Evolutionary conservation across 1,140 invertebrate genomes (phyloP), one percentile per base, ranked within the genome.

Genomic region (Drosophila miranda): DNA sequence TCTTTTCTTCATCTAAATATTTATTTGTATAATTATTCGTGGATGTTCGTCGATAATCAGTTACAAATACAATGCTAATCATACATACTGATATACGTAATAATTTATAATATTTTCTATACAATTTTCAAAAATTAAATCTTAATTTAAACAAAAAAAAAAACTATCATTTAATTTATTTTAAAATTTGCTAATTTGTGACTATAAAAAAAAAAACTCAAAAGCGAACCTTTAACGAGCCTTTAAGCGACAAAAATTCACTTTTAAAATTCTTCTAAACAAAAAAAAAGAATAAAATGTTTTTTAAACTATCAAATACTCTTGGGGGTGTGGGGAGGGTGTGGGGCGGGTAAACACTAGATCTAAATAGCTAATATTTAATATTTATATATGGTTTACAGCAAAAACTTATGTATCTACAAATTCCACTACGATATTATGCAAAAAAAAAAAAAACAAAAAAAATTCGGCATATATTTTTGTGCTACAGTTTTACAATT

Each of bases 91-190:
- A 19, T 21, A 74, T 75, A 28, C 7, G 28, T 78, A 82, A 86
- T 86, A 88, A 84, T 77, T 84, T 84, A 84, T 86, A 73, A 78
- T 81, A 86, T 75, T 86, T 77, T 64, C 82, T 81, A 86, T 87
- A 87, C 82, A 82, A 70, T 41, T 78, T 75, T 61, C 55, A 11
- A 4, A 44, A 44, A 28, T 61, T 42, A 58, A 63, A 45, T 53
- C 51, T 43, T 49, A 43, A 49, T 72, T 59, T 87, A 82, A 87
- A 82, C 82, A 87, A 84, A 69, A 79, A 75, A 23, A 23, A 38
- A 38, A 38, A 5, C 34, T 64, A 23, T 23, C 0, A 5, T 38
- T 59, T 67, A 42, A 61, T 49, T 60, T 77, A 71, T 55, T 72
- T 48, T 63, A 54, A 71, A 87, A 87, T 87, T 87, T 82, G 82